Evolutionary conservation across 2,797 vertebrate species (phyloP).

Genomic region (Acipenser transmontanus): DNA sequence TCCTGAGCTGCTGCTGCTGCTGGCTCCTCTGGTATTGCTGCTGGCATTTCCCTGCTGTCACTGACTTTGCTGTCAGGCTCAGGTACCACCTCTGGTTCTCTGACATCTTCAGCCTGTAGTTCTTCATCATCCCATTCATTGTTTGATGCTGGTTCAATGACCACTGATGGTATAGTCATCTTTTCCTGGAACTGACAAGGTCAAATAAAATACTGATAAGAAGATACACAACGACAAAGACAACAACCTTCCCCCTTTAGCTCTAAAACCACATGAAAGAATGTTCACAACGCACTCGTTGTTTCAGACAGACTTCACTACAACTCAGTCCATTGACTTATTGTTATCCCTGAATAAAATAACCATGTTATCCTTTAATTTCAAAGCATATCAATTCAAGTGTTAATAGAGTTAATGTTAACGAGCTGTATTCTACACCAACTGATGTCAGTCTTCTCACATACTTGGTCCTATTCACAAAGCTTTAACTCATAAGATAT

Average conservation of each 20-base stretch:
- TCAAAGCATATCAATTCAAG: too few relatives aligned
- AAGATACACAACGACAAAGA: background rate
- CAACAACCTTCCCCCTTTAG: background rate
- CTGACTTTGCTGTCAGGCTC: conserved; percentile 39
- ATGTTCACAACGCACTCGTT: background rate
- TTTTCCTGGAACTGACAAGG: conserved; percentile 45
- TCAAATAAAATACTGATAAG: background rate
- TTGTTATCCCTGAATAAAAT: background rate
- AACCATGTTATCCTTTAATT: too few relatives aligned
- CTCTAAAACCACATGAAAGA: background rate
- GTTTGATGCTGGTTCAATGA: conserved; percentile 92
- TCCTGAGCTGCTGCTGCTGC: conserved; percentile 6
- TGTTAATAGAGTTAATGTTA: too few relatives aligned
- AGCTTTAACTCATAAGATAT: too few relatives aligned
- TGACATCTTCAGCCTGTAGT: background rate
- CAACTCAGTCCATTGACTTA: background rate
- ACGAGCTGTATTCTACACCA: too few relatives aligned
- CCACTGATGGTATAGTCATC: conserved; percentile 81
- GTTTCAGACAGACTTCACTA: background rate
- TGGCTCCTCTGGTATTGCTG: conserved; percentile 28
- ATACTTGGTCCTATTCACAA: too few relatives aligned
- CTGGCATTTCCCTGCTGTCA: conserved; percentile 45
- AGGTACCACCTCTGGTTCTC: conserved; percentile 43
- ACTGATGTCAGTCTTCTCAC: too few relatives aligned
- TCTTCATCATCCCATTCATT: conserved; percentile 83